A percentile compares a stretch with the other conserved stretches of the same genome.
These are phyloP conservation scores for Helicoverpa armigera DNA, from an alignment of 1,140 invertebrate species.

Conservation along the genomic window DNA sequence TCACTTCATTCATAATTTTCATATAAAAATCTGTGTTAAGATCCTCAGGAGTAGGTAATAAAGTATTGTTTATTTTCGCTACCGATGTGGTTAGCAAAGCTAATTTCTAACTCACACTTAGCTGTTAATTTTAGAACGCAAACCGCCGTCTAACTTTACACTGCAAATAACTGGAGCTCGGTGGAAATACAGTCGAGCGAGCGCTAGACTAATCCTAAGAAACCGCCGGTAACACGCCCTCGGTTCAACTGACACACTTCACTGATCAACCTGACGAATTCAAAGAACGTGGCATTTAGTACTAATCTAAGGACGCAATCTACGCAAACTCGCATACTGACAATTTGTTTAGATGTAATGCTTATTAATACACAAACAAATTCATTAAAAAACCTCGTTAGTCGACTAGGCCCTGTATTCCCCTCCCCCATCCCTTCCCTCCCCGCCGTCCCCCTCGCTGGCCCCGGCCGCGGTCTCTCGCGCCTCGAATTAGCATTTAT, in stretches of 20 bases:
- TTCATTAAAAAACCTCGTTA: slow-evolving; percentile 54
- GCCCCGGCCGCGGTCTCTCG: neutral
- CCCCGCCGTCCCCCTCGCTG: neutral
- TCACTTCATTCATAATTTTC: too few relatives aligned
- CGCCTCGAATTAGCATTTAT: slow-evolving; percentile 52
- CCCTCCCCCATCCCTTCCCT: neutral
- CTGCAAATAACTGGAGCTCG: neutral
- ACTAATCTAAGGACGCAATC: neutral
- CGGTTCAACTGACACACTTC: too few relatives aligned
- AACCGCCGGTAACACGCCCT: neutral
- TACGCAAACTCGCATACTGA: neutral
- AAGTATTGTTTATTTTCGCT: too few relatives aligned
- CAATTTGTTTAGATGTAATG: neutral
- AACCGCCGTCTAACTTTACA: too few relatives aligned
- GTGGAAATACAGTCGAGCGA: neutral
- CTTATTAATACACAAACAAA: slow-evolving; percentile 45
- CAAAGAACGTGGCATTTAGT: neutral
- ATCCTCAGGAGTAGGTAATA: too few relatives aligned
- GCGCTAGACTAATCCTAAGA: neutral
- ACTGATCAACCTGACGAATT: too few relatives aligned
- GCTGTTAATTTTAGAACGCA: too few relatives aligned
- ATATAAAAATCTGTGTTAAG: too few relatives aligned
- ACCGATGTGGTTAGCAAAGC: too few relatives aligned
- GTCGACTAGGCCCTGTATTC: neutral
- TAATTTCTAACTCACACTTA: too few relatives aligned